Evolutionary conservation across 2,888 invertebrate species (phyloP).

Genomic region (Tupiocoris notatus): DNA sequence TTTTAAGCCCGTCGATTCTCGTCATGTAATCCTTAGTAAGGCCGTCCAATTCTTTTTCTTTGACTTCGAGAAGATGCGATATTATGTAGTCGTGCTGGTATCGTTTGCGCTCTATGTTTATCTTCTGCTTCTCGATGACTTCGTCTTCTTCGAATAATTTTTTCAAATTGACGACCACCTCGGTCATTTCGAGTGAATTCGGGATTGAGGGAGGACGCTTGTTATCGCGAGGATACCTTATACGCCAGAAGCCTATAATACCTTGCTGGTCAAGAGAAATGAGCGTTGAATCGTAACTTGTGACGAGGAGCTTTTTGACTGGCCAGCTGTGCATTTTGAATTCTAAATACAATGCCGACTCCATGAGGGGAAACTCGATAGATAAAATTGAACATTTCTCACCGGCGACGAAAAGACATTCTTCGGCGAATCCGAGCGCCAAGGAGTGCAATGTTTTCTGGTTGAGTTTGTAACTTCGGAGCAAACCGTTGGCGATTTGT

Average conservation of each 20-base stretch:
- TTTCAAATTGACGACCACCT: conserved; percentile 27
- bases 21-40: not conserved
- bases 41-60: conserved; percentile 15
- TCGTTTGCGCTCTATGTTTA: conserved; percentile 13
- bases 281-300: conserved; percentile 16
- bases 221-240: conserved; percentile 11
- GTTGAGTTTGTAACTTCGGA: conserved; percentile 8
- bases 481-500: conserved; percentile 60
- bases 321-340: conserved; percentile 59
- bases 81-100: conserved; percentile 29
- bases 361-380: conserved; percentile 72
- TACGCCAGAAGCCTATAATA: conserved; percentile 25
- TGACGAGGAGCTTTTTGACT: conserved; percentile 50
- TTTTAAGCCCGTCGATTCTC: conserved; percentile 26
- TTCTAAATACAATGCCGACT: conserved; percentile 60
- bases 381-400: conserved; percentile 74
- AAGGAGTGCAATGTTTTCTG: conserved; percentile 13
- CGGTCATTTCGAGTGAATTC: conserved; percentile 10
- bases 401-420: conserved; percentile 79
- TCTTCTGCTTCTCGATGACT: conserved; percentile 26
- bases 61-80: conserved; percentile 15
- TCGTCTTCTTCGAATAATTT: conserved; percentile 32
- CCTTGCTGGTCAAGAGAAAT: conserved; percentile 20
- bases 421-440: conserved; percentile 62
- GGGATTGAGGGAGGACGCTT: conserved; percentile 18